Evolutionary conservation across 2,797 vertebrate species (phyloP).

Genomic region (Calcarius lapponicus): DNA sequence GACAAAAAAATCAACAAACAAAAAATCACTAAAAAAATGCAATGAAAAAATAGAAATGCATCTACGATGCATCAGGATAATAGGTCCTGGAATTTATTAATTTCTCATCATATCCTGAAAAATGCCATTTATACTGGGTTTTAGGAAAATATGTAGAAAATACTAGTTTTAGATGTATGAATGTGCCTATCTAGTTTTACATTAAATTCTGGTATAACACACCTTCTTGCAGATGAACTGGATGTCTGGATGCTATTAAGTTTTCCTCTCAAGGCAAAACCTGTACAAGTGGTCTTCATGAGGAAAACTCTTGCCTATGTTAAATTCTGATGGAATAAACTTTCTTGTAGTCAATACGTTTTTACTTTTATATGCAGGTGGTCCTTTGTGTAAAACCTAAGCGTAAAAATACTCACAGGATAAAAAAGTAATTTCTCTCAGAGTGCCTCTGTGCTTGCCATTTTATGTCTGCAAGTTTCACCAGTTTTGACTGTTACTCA

Average conservation of each 20-base stretch:
- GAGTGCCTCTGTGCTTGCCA: background rate
- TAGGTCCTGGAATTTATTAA: background rate
- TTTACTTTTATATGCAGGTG: background rate
- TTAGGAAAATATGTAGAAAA: background rate
- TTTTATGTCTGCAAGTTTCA: background rate
- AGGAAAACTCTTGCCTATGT: background rate
- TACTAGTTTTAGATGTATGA: background rate
- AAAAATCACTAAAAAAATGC: rapidly evolving
- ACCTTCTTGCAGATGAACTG: background rate
- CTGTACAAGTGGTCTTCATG: background rate
- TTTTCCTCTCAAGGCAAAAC: background rate
- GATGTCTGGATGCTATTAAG: rapidly evolving
- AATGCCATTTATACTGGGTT: background rate
- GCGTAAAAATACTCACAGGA: background rate
- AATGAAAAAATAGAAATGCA: background rate
- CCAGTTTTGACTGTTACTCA: background rate
- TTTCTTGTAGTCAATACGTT: background rate
- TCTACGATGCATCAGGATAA: background rate
- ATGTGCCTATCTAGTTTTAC: background rate
- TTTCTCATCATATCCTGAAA: background rate
- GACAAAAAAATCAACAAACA: background rate
- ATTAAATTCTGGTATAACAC: background rate
- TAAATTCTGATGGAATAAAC: background rate
- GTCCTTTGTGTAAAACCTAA: background rate
- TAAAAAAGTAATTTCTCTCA: background rate